These are phyloP conservation scores for Uria lomvia DNA, from an alignment of 2,113 vertebrate genomes.

Conservation along the genomic window DNA sequence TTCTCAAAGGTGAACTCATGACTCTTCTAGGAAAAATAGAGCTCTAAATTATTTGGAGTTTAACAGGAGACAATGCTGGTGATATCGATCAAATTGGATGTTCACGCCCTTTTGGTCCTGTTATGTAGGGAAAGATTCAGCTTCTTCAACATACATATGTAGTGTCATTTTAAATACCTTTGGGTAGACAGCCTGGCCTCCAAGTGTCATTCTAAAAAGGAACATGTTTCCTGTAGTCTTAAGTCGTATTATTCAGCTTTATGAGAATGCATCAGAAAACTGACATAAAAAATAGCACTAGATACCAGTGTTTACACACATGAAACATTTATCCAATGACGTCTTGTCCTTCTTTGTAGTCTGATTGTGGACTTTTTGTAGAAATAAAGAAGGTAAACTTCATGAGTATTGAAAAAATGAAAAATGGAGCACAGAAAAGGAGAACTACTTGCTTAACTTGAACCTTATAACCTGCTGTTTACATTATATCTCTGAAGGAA, in stretches of 20 bases:
- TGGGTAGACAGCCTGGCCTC: not conserved
- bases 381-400: not conserved
- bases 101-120: not conserved
- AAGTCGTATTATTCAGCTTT: not conserved
- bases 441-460: not conserved
- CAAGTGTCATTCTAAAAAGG: not conserved
- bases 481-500: not conserved
- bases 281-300: not conserved
- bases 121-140: not conserved
- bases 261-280: not conserved
- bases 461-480: not conserved
- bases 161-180: not conserved
- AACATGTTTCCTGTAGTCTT: not conserved
- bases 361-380: not conserved
- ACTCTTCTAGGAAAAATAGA: not conserved
- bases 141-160: not conserved
- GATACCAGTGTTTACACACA: not conserved
- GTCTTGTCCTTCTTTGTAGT: not conserved
- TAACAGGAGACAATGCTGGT: not conserved
- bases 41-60: not conserved
- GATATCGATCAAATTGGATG: not conserved
- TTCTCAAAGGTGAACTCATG: not conserved
- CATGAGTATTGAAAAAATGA: not conserved
- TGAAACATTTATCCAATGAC: not conserved
- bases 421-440: not conserved